A percentile compares a stretch with the other conserved stretches of the same genome.
Evolutionary conservation across 2,797 vertebrate genomes (phyloP).

Genomic region (Microtus californicus): DNA sequence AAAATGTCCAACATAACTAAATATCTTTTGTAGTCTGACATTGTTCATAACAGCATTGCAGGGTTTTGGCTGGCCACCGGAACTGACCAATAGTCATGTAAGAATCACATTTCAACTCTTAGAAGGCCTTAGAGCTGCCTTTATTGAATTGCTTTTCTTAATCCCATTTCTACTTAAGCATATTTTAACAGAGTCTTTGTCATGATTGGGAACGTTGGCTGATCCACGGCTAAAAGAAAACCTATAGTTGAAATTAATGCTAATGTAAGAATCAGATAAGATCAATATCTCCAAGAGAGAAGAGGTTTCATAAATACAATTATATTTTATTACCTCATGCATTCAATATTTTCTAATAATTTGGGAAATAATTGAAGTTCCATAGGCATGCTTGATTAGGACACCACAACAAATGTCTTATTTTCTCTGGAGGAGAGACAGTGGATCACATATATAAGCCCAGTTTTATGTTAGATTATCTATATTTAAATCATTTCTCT

Average conservation of each 20-base stretch:
- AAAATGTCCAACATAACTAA: too few relatives aligned
- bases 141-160: not conserved
- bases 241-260: not conserved
- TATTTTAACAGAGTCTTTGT: not conserved
- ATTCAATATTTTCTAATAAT: not conserved
- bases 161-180: not conserved
- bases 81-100: not conserved
- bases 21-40: accelerated
- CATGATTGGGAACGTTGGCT: not conserved
- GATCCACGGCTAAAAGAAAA: not conserved
- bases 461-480: not conserved
- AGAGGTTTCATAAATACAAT: not conserved
- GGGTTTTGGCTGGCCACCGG: not conserved
- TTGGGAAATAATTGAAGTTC: not conserved
- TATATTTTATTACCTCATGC: not conserved
- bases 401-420: not conserved
- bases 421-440: not conserved
- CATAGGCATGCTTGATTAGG: not conserved
- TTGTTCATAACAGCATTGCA: not conserved
- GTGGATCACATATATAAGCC: not conserved
- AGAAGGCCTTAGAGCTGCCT: not conserved
- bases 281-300: not conserved
- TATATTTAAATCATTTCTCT: not conserved
- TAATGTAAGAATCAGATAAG: not conserved
- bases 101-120: not conserved